Evolutionary conservation across 2,113 vertebrate genomes (phyloP), one percentile per base, ranked within the genome.

Genomic region (Fulica atra): DNA sequence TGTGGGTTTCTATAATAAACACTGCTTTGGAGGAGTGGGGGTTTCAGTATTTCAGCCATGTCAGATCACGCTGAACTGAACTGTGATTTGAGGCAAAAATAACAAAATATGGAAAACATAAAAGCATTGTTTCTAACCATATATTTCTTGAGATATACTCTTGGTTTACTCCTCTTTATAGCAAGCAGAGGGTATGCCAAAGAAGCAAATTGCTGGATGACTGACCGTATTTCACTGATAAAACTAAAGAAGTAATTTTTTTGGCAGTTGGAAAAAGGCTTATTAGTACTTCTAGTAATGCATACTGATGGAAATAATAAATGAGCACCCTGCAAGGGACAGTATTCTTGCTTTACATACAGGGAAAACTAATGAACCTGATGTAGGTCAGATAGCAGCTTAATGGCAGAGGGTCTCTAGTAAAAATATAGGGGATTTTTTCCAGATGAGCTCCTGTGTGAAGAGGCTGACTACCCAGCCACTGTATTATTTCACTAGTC

Each of bases 1-100:
- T 97, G 95, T 97, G 97, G 70, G 92, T 95, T 97, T 97, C 93
- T 95, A 96, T 97, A 97, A 97, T 96, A 93, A 97, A 96, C 89
- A 96, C 68, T 89, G 90, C 91, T 97, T 91, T 48, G 82, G 88
- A 95, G 80, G 92, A 97, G 92, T 70, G 87, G 88, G 76, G 86
- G 46, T 78, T 95, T 95, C 78, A 89, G 89, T 94, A 74, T 96
- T 96, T 94, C 84, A 94, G 19, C 86, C 88, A 71, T 93, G 93
- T 95, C 93, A 94, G 80, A 97, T 95, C 81, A 86, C 3, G 4
- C 85, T 96, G 93, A 96, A 93, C 93, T n/a, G 51, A 93, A 71
- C 87, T 91, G 91, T 94, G 95, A 97, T 95, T 95, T 95, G 86
- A 97, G 86, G 93, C 88, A 96, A 96, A 91, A 97, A 94, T 86